Conservation (phyloP, 2,797 vertebrate genomes). For the Clarias pachynema region DNA sequence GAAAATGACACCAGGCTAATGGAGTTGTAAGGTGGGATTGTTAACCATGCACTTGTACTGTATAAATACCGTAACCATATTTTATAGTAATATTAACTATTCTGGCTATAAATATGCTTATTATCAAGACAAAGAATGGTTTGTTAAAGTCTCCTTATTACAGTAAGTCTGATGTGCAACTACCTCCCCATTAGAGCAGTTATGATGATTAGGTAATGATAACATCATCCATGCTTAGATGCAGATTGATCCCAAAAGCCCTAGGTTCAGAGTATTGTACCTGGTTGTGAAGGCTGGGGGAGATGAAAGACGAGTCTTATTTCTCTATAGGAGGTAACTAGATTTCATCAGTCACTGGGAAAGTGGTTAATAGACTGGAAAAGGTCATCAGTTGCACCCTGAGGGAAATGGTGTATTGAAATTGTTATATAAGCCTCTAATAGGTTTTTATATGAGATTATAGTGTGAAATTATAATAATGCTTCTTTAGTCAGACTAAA, state of each 20-base stretch:
- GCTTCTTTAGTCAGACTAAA: not conserved
- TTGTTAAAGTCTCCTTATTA: not conserved
- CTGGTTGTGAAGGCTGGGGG: not conserved
- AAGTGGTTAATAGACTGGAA: conserved; percentile 11
- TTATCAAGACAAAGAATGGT: not conserved
- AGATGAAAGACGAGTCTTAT: not conserved
- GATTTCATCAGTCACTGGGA: not conserved
- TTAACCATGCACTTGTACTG: not conserved
- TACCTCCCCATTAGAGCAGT: not conserved
- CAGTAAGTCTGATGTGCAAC: not conserved
- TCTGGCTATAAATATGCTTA: not conserved
- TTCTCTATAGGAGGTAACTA: conserved; percentile 7
- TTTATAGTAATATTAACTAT: not conserved
- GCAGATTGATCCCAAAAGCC: not conserved
- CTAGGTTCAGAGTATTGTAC: not conserved
- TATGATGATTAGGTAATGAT: conserved; percentile 7
- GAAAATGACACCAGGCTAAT: not conserved
- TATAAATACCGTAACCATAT: not conserved
- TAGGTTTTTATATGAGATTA: not conserved
- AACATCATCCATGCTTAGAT: not conserved
- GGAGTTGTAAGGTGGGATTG: too few species aligned
- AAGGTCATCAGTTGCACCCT: conserved; percentile 3
- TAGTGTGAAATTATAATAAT: not conserved
- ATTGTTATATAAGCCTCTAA: not conserved
- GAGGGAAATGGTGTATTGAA: not conserved